Base-by-base conservation (phyloP, 2,888 invertebrate genomes). In the Aspidiotus destructor region DNA sequence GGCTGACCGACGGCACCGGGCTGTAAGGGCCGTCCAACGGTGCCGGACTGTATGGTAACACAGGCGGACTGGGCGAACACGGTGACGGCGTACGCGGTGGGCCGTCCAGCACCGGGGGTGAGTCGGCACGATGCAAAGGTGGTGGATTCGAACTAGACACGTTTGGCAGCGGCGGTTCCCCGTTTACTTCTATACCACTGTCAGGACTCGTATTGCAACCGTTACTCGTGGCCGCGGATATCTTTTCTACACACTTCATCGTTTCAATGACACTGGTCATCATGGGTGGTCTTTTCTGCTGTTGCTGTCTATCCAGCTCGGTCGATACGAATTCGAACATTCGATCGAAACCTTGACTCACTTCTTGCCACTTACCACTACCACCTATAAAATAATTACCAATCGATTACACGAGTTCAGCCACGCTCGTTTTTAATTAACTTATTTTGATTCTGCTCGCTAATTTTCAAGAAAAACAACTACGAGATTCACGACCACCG, bases 261-360 rank as follows among this genome's bases (percentile, higher is more conserved):
- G 58, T 44, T 8, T 40, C 13, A 40, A 58, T 28, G 13, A 87
- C 86, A 54, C 90, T 90, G 28, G 28, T 28, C 28, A 28, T 28
- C 28, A 28, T 5, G 2, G 28, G 28, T 3, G 28, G 28, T 28
- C 28, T 28, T 28, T 28, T 28, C 28, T 28, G 28, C 71, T 90
- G 83, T 70, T 91, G 84, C 75, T 92, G 86, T 79, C 91, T 88
- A 77, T 90, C 92, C 77, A 93, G 82, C 75, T 94, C 94, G 15
- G 91, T 92, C 54, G 93, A 92, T 62, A 94, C 94, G 77, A 93
- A 91, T 70, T 92, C 93, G 73, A 95, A 91, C 74, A 95, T 82
- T 73, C 92, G 87, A 80, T 95, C 95, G 81, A 96, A 95, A 67
- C 92, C 92, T 73, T 89, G 92, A 77, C 89, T 91, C 74, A 94